Evolutionary conservation across 2,797 vertebrate species (phyloP), one percentile per base, ranked within the genome.

Genomic region (Nyctalus aviator): DNA sequence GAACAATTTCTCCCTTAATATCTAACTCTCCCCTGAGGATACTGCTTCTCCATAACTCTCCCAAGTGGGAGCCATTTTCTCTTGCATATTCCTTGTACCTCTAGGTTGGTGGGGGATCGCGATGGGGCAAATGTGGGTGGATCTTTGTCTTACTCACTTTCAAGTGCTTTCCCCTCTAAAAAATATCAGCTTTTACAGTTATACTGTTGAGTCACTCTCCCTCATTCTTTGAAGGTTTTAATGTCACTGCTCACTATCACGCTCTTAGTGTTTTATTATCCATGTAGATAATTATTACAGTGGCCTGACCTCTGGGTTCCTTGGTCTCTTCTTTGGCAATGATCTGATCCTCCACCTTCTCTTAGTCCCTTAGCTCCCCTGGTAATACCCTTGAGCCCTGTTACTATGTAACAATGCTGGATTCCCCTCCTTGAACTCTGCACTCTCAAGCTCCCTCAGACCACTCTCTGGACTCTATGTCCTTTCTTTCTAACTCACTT

Each of bases 1-100:
- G 87, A 92, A 92, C 93, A 92, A 72, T 94, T 95, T 97, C 89
- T 72, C 87, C 90, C 66, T 92, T 95, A 94, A 90, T 91, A 83
- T 77, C 90, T 46, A 88, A 64, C 21, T 64, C 25, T 93, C 69
- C 46, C 91, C 85, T 17, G 91, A 92, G 94, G 82, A 95, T 17
- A 50, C 10, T 50, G 50, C 53, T 35, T 75, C 62, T 71, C 69
- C 17, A 27, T 55, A 95, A 77, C 50, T 23, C 46, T 90, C 73
- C 69, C 79, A 48, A 62, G 53, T 25, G 25, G 88, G 94, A 84
- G 62, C 68, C 30, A 25, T 59, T 88, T 68, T 69, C 57, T 48
- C 32, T 44, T 13, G 2, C 13, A 27, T 6, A 23, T 21, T 64
- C 7, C 57, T 79, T 30, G 1, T 35, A 73, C 41, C 41, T 90